Evolutionary conservation across 53 echinoderm and acorn worm genomes (phyloP), one percentile per base, ranked within the genome.

Genomic region (Hippasteria phrygiana): DNA sequence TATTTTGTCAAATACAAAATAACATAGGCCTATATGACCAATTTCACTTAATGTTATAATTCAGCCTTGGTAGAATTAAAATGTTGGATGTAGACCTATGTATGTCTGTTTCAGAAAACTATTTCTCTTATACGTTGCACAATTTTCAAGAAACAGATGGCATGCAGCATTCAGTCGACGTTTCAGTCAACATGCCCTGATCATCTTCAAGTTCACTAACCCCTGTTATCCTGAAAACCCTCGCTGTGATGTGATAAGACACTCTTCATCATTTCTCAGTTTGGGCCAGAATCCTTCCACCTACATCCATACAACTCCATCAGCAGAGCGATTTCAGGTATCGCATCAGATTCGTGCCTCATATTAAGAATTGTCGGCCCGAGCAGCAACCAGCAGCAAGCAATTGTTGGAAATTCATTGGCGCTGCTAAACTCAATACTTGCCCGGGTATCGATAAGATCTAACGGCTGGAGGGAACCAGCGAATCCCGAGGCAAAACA

Each of bases 401-500:
- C 71, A 53, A 85, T 85, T 85, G 85, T 85, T 71, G 17, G 32
- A 31, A 32, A 51, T 71, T 67, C 33, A 34, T 38, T 34, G 16
- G 48, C 71, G 51, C 22, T 32, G 37, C 85, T 70, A 32, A 50
- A 37, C 35, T 22, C 53, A 54, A 85, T 37, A 85, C 71, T 29
- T 39, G 85, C 33, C 85, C 29, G 16, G 27, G 85, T 85, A 85
- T 85, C 85, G 85, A 85, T 85, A 85, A 85, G 70, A 85, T 85
- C 85, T 70, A 9, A 12, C 51, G 20, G 70, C 85, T 34, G 10
- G 70, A 29, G 34, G 85, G 69, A 11, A 28, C 31, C 32, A n/a
- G 47, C 37, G 71, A 36, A 43, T 43, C 82, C 45, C 66, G 37
- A n/a, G 85, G 85, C 85, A 36, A 85, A 71, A 85, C 48, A 70